A percentile compares a stretch with the other conserved stretches of the same genome.
Evolutionary conservation across 2,797 vertebrate genomes (phyloP).

Genomic region (Poeciliopsis gracilis): DNA sequence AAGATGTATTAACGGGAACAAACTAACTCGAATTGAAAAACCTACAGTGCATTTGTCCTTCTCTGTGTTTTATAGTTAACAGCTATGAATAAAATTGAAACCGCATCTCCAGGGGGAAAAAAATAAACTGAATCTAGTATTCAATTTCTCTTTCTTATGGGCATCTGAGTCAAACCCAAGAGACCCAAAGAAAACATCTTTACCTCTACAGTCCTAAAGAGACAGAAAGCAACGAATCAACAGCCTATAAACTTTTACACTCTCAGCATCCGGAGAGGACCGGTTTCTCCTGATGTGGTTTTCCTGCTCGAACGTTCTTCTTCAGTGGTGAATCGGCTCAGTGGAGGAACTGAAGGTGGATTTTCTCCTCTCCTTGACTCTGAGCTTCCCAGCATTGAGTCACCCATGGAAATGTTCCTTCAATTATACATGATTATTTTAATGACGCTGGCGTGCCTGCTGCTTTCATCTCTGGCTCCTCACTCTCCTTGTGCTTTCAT

Average conservation of each 20-base stretch:
- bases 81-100: not conserved
- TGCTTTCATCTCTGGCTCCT: conserved; percentile 62
- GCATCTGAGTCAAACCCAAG: not conserved
- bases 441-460: conserved; percentile 56
- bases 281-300: not conserved
- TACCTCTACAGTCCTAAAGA: not conserved
- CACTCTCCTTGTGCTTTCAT: conserved; percentile 30
- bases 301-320: not conserved
- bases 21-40: not conserved
- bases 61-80: not conserved
- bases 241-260: not conserved
- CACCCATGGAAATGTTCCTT: conserved; percentile 54
- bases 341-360: conserved; percentile 7
- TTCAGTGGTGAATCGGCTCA: not conserved
- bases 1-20: not conserved
- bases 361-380: conserved; percentile 8
- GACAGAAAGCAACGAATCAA: not conserved
- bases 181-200: not conserved
- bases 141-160: not conserved
- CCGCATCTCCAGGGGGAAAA: too few species aligned
- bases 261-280: not conserved
- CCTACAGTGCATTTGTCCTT: not conserved
- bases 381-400: conserved; percentile 43
- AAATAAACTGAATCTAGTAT: too few species aligned
- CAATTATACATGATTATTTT: conserved; percentile 75